Evolutionary conservation across 2,113 vertebrate genomes (phyloP), one percentile per base, ranked within the genome.

Genomic region (Spilogale gracilis): DNA sequence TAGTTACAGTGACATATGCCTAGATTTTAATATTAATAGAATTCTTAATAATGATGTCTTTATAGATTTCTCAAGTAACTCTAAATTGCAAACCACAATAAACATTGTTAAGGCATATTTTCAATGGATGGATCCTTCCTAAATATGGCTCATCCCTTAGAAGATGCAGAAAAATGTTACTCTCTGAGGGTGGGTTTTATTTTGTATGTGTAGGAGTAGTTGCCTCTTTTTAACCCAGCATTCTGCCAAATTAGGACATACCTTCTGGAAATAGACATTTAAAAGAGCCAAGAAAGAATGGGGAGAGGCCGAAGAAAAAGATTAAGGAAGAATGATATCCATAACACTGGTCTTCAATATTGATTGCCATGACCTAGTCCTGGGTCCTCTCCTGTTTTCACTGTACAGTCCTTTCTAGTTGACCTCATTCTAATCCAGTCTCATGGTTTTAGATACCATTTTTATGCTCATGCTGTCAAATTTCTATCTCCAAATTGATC

Each of bases 51-150:
- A 38, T 6, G 65, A 8, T 74, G 30, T 81, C 74, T 89, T 94
- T 84, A 97, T 54, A 92, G 50, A 84, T 76, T 89, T 88, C n/a
- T 95, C 56, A 78, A 97, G 58, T 32, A 92, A 74, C 43, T 96
- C 18, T 63, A 95, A 76, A 84, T 83, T 2, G 10, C 67, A n/a
- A 96, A 89, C 17, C 16, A 65, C 71, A 86, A 94, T 95, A 86
- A 85, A 91, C 79, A 74, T 79, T 50, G 11, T 60, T 94, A 43
- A 94, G 45, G 58, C 30, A 69, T 50, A 83, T 78, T 95, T 93
- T 91, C 54, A 96, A 32, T 85, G 85, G 16, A 73, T 78, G 7
- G 6, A 81, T 88, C 43, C 14, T 95, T 96, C 27, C 18, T 80
- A 81, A 93, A 76, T 93, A 81, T 89, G 73, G 54, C 10, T 91